Evolutionary conservation across 2,888 invertebrate species (phyloP).

Genomic region (Hypercompe scribonia): DNA sequence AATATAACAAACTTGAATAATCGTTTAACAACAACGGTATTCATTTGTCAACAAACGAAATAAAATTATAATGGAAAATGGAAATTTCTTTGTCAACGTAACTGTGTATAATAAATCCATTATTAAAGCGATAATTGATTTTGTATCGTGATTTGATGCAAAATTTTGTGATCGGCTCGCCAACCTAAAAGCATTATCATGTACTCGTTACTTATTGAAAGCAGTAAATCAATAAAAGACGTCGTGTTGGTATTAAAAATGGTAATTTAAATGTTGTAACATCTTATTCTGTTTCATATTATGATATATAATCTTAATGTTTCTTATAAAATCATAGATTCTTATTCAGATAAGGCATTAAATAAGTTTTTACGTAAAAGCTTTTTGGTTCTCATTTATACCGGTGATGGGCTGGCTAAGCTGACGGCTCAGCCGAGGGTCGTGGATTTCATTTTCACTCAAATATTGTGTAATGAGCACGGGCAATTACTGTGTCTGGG

Average conservation of each 20-base stretch:
- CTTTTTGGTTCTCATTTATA: no score
- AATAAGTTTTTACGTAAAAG: no score
- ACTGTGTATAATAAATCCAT: conserved; percentile 39
- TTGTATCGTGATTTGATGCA: conserved; percentile 47
- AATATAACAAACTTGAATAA: conserved; percentile 14
- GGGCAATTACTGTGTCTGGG: no score
- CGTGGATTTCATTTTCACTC: no score
- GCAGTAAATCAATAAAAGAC: conserved; percentile 35
- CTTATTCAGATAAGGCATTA: no score
- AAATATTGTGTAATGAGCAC: no score
- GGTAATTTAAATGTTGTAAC: conserved; percentile 21
- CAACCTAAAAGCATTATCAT: conserved; percentile 47
- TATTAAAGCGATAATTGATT: conserved; percentile 46
- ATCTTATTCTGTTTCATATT: neutral
- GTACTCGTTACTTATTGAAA: conserved; percentile 46
- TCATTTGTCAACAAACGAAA: conserved; percentile 34
- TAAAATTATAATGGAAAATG: conserved; percentile 32
- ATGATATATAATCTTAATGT: neutral
- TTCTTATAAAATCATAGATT: neutral
- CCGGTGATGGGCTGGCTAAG: no score
- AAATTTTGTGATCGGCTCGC: conserved; percentile 36
- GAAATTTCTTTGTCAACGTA: conserved; percentile 34
- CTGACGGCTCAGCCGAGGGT: no score
- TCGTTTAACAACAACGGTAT: conserved; percentile 6
- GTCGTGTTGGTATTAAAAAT: conserved; percentile 33